Evolutionary conservation across 2,113 vertebrate genomes (phyloP).

Genomic region (Xenopus tropicalis): UCB_Xtro_10.0 CM004448.2:34831001-34831500

Average conservation of each 20-base stretch:
- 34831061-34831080: conserved; percentile 8
- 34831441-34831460: conserved; percentile 13
- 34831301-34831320: conserved; percentile 18
- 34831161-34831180: conserved; percentile 38
- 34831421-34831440: neutral
- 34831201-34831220: conserved; percentile 37
- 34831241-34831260: conserved; percentile 40
- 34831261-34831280: conserved; percentile 28
- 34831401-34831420: neutral
- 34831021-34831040: too few relatives aligned
- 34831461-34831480: conserved; percentile 2
- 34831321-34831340: conserved; percentile 28
- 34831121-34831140: conserved; percentile 51
- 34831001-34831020: too few relatives aligned
- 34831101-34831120: conserved; percentile 13
- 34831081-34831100: conserved; percentile 13
- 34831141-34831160: conserved; percentile 45
- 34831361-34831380: conserved; percentile 22
- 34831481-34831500: conserved; percentile 3
- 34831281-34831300: conserved; percentile 28
- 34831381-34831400: conserved; percentile 17
- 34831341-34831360: conserved; percentile 30
- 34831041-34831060: neutral
- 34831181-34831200: conserved; percentile 40
- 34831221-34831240: conserved; percentile 46